These are phyloP conservation scores for Pardalotus punctatus DNA, from an alignment of 2,113 vertebrate species.

Conservation along the genomic window DNA sequence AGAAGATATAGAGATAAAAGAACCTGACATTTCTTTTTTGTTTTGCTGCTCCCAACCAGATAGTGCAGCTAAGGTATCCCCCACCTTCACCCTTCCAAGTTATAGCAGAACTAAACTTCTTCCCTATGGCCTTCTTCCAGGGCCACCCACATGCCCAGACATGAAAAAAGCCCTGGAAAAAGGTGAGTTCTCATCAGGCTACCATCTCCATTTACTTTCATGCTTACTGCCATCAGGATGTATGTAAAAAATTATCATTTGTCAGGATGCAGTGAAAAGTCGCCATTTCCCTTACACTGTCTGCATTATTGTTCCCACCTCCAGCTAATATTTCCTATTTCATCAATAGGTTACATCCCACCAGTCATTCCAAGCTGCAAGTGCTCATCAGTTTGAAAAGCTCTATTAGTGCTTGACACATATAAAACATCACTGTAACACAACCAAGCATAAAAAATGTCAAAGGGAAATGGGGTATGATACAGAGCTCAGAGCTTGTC, in stretches of 20 bases:
- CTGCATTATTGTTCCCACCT: not conserved
- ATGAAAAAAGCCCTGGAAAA: not conserved
- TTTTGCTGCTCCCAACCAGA: not conserved
- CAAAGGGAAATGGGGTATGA: not conserved
- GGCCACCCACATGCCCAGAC: not conserved
- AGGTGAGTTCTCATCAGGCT: not conserved
- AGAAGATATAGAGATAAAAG: not conserved
- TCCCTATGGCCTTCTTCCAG: not conserved
- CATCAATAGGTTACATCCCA: not conserved
- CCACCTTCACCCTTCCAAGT: not conserved
- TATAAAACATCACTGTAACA: not conserved
- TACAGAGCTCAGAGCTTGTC: not conserved
- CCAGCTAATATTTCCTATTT: slow-evolving; percentile 2
- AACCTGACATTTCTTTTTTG: not conserved
- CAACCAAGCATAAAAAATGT: not conserved
- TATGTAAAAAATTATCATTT: not conserved
- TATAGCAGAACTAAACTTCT: not conserved
- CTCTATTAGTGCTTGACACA: not conserved
- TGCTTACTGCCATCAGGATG: not conserved
- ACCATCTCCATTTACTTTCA: not conserved
- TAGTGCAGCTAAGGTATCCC: not conserved
- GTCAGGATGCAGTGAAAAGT: not conserved
- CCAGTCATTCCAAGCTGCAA: not conserved
- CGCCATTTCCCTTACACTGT: not conserved
- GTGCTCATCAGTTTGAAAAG: not conserved